Percentiles rank a stretch among this genome's conserved stretches.
Conservation (phyloP, 2,888 invertebrate genomes). For the Formica aserva region DNA sequence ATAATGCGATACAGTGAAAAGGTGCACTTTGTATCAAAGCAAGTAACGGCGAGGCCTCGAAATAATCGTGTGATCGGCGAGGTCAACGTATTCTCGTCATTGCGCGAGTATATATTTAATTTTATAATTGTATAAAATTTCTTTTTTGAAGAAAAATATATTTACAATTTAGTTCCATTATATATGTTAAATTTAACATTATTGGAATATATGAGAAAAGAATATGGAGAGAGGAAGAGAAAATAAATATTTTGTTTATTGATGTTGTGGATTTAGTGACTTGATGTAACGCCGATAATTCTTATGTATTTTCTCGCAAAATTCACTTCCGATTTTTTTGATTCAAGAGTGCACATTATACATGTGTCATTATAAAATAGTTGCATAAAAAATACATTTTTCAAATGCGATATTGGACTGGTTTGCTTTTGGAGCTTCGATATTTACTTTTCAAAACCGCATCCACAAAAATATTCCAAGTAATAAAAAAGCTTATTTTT, state of each 20-base stretch:
- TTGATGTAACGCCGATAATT: background rate
- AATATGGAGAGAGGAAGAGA: background rate
- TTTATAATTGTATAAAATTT: background rate
- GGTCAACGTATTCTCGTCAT: conserved; percentile 27
- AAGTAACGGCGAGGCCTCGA: conserved; percentile 17
- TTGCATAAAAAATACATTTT: conserved; percentile 4
- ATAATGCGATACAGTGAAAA: conserved; percentile 55
- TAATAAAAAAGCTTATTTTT: background rate
- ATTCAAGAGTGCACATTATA: background rate
- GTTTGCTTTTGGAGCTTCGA: background rate
- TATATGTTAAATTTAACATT: background rate
- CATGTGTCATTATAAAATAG: background rate
- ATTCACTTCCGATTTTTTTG: conserved; percentile 1
- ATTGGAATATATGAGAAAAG: background rate
- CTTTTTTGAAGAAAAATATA: background rate
- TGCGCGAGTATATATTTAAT: background rate
- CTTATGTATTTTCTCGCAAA: background rate
- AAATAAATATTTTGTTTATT: background rate
- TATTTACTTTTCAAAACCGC: background rate
- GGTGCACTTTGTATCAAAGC: conserved; percentile 57
- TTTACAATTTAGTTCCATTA: background rate
- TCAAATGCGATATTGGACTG: background rate
- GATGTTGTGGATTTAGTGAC: background rate
- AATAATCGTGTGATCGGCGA: conserved; percentile 19
- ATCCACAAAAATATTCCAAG: background rate